Conservation (phyloP, 2,113 vertebrate genomes). For the Neoarius graeffei region DNA sequence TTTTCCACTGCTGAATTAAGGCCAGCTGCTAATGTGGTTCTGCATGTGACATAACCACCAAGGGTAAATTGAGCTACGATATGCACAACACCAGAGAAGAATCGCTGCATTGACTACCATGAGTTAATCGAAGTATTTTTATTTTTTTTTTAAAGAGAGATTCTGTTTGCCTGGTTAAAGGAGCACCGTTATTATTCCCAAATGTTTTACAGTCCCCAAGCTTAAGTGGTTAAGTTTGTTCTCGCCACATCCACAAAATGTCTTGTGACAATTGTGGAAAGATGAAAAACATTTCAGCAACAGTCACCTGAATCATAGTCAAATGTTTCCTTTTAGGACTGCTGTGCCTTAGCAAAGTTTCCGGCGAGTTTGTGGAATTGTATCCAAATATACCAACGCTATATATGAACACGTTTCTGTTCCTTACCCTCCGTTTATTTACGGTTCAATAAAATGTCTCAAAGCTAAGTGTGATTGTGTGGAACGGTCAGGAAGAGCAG, state of each 20-base stretch:
- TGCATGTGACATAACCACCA: slow-evolving; percentile 48
- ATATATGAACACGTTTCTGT: background rate
- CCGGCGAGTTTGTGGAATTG: background rate
- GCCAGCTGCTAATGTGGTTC: slow-evolving; percentile 50
- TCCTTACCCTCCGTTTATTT: background rate
- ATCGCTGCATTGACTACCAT: slow-evolving; percentile 52
- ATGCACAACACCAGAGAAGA: slow-evolving; percentile 54
- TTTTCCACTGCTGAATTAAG: slow-evolving; percentile 43
- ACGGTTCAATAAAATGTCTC: background rate
- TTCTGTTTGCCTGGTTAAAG: slow-evolving; percentile 54
- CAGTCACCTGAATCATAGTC: slow-evolving; percentile 63
- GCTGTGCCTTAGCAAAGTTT: background rate
- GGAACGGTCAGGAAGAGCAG: background rate
- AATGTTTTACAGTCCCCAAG: slow-evolving; percentile 21
- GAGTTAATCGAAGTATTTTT: slow-evolving; percentile 17
- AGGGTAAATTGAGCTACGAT: slow-evolving; percentile 44
- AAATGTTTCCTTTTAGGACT: slow-evolving; percentile 40
- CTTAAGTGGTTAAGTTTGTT: slow-evolving; percentile 28
- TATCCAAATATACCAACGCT: background rate
- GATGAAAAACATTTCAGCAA: slow-evolving; percentile 34
- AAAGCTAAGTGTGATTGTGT: background rate
- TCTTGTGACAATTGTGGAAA: slow-evolving; percentile 53
- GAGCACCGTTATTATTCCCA: slow-evolving; percentile 30
- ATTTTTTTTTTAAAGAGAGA: slow-evolving; percentile 30
- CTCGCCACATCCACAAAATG: slow-evolving; percentile 37